Evolutionary conservation across 2,888 invertebrate species (phyloP), one percentile per base, ranked within the genome.

Genomic region (Tetrapedia diversipes): DNA sequence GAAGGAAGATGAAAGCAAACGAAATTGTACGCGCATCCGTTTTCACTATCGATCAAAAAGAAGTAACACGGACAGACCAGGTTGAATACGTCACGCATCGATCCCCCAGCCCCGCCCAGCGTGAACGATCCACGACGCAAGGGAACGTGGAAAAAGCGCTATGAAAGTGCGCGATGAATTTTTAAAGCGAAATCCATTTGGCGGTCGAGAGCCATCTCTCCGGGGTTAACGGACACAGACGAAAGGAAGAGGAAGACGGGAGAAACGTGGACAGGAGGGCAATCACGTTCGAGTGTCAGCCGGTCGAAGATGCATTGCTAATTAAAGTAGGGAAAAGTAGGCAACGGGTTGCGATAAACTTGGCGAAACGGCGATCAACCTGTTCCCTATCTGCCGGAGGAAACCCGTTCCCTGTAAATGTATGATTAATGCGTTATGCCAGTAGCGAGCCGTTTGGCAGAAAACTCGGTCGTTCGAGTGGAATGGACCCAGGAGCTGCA

Each of bases 301-400:
- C 22, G 14, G 10, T 3, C 22, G 41, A 65, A 41, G 54, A 65
- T 57, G 77, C 78, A 71, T 64, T 78, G 78, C 70, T 77, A 77
- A 77, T 77, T 77, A 77, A 77, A 77, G 70, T 64, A 78, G 39
- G 70, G 63, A 70, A 77, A 77, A 77, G 77, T 77, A 77, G 41
- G 59, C 43, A 43, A 39, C 39, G 51, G 56, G 45, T 64, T 34
- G 63, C 54, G 41, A 65, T 54, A 43, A 32, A 65, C 29, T 43
- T 43, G 29, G 51, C 29, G 29, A 53, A 64, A 64, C 29, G 14
- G 16, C 64, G 54, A 65, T 65, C 41, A 54, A 65, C 22, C 43
- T 11, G 14, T 59, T 59, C 32, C 39, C 14, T 37, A 8, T 41
- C 22, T 29, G 22, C 19, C 14, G 14, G 4, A 14, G n/a, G n/a